Evolutionary conservation across 2,797 vertebrate species (phyloP).

Genomic region (Cossypha niveicapilla): DNA sequence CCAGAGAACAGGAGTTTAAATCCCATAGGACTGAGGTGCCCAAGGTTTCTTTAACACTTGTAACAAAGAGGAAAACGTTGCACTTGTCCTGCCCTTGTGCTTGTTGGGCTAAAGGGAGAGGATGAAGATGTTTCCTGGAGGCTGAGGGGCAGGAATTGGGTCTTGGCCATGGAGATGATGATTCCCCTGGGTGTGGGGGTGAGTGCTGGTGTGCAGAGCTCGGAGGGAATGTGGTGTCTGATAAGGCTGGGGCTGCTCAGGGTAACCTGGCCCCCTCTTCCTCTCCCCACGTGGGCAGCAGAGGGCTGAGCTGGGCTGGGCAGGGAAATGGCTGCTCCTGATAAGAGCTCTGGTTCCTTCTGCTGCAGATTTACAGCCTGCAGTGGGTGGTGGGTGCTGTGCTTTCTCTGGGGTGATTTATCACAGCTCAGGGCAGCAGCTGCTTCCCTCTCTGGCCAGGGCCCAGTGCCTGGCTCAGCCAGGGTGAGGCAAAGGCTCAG

Average conservation of each 20-base stretch:
- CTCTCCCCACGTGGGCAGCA: background rate
- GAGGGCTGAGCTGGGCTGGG: background rate
- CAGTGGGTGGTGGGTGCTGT: background rate
- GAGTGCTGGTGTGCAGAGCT: fast-evolving
- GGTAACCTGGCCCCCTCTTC: background rate
- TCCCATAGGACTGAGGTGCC: fast-evolving
- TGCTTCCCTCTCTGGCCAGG: background rate
- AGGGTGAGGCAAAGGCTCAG: background rate
- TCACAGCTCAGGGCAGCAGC: background rate
- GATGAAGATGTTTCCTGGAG: background rate
- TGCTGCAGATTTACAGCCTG: background rate
- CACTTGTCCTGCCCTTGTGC: background rate
- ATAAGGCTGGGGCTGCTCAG: background rate
- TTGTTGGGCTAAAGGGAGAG: background rate
- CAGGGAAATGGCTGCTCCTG: background rate
- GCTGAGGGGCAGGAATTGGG: background rate
- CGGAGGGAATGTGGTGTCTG: fast-evolving
- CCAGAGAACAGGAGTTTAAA: background rate
- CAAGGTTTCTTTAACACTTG: background rate
- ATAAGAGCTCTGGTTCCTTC: background rate
- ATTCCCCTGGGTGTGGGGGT: fast-evolving
- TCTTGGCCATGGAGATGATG: fast-evolving
- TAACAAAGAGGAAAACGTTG: background rate
- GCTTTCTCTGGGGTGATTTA: background rate
- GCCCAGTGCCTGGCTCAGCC: fast-evolving